phyloP scores from a whole-genome alignment of 2,888 invertebrate genomes.

The Girardia tigrina region DNA sequence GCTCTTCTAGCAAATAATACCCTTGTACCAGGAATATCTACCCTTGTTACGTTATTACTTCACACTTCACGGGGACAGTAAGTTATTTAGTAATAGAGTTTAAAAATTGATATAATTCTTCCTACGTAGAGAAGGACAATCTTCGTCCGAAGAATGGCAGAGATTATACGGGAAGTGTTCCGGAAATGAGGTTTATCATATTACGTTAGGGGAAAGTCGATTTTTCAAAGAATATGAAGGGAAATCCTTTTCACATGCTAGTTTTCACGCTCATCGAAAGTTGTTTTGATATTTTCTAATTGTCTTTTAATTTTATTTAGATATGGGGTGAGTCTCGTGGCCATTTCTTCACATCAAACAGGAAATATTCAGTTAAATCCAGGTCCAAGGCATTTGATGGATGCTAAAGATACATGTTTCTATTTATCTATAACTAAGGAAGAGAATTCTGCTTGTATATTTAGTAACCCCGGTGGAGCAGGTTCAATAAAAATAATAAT shows the following conservation, averaged over 20 bases:
- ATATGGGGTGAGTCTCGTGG: conserved; percentile 87
- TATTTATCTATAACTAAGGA: conserved; percentile 97
- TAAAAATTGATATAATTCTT: conserved; percentile 39
- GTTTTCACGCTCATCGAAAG: conserved; percentile 96
- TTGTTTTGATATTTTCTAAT: conserved; percentile 47
- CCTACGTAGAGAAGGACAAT: conserved; percentile 77
- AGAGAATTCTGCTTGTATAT: conserved; percentile 74
- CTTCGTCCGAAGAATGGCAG: conserved; percentile 92
- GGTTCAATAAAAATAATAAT: too few species aligned
- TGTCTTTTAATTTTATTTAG: conserved; percentile 52
- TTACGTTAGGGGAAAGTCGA: conserved; percentile 76
- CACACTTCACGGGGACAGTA: conserved; percentile 95
- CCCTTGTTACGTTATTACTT: conserved; percentile 77
- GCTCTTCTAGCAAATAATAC: conserved; percentile 93
- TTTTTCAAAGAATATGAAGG: conserved; percentile 97
- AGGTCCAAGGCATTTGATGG: conserved; percentile 89
- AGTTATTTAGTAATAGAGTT: conserved; percentile 53
- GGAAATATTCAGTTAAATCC: conserved; percentile 90
- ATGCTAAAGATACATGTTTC: conserved; percentile 85
- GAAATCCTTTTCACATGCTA: conserved; percentile 97
- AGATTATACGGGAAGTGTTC: conserved; percentile 91
- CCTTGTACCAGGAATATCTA: conserved; percentile 90
- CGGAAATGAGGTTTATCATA: conserved; percentile 97
- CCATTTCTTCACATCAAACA: conserved; percentile 77
- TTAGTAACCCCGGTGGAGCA: not conserved